Base-by-base conservation (phyloP, 2,888 invertebrate species). In the Macrophya annulata region DNA sequence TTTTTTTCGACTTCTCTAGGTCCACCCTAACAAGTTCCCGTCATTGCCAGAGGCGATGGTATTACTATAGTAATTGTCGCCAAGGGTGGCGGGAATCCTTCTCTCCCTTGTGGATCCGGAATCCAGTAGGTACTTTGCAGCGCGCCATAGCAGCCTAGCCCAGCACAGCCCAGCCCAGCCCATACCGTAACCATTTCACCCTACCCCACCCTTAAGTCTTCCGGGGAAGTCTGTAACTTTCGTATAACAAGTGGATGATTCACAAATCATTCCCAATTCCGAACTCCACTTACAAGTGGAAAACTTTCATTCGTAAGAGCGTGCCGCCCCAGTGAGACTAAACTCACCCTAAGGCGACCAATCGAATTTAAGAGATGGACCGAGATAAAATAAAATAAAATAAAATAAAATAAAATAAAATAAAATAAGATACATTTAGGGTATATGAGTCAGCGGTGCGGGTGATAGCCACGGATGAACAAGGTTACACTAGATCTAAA, bases 1-100 rank as follows among this genome's bases (percentile, higher is more conserved):
- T 77, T 10, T 43, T 6, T 37, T 10, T 31, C 15, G 21, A n/a
- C 6, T 17, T 10, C 65, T 68, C 1, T 17, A 10, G 84, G 87
- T 90, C 37, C 90, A 91, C 91, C 87, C 89, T 90, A 90, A 92
- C 92, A 83, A 91, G 91, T 90, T 89, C 89, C 89, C 90, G 90
- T 91, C 90, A 90, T 88, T 86, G 90, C 91, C 91, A 88, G 87
- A 88, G 88, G 89, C 89, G 89, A 91, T 91, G 90, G 92, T 91
- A 92, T 93, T 93, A 93, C 92, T 90, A 9, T 59, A 92, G 93
- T 92, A 93, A 93, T 93, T 93, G 93, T 93, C 91, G 90, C 92
- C 90, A 87, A 89, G 88, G 90, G 90, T 90, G 90, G 91, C 87
- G 87, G 86, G 72, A 79, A 86, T 84, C 76, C 84, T 65, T 43